These are phyloP conservation scores for Sebastes baramenuke DNA, from an alignment of 2,797 vertebrate genomes.

Conservation along the genomic window DNA sequence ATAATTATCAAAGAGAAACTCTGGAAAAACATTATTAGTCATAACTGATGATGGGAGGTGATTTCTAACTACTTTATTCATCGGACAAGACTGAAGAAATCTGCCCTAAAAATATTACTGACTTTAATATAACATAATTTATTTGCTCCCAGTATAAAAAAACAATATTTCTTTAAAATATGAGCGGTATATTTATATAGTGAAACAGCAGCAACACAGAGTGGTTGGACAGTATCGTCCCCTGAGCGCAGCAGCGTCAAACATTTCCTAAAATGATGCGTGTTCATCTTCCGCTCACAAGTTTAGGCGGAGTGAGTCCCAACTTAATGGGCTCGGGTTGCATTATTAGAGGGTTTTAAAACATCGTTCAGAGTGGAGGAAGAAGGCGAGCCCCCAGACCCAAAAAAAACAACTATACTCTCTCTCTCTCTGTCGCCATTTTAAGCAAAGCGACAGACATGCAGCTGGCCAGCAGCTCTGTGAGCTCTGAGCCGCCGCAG, in stretches of 20 bases:
- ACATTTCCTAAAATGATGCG: conserved; percentile 65
- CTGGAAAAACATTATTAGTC: neutral
- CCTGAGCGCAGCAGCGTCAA: conserved; percentile 58
- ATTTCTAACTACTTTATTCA: conserved; percentile 45
- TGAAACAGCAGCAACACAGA: neutral
- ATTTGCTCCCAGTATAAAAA: too few relatives aligned
- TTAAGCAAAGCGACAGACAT: conserved; percentile 84
- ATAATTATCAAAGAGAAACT: neutral
- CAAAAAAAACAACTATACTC: conserved; percentile 49
- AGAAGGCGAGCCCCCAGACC: conserved; percentile 44
- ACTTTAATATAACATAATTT: too few relatives aligned
- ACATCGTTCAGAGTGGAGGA: conserved; percentile 46
- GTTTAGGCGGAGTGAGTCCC: conserved; percentile 62
- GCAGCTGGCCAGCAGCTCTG: conserved; percentile 75
- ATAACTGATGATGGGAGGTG: neutral
- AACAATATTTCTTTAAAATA: neutral
- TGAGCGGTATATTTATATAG: neutral
- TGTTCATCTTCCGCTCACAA: conserved; percentile 74
- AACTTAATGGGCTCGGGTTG: conserved; percentile 61
- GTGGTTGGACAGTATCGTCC: neutral
- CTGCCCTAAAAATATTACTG: too few relatives aligned
- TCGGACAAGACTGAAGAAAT: neutral
- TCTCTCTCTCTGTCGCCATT: conserved; percentile 82
- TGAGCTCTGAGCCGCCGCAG: conserved; percentile 60
- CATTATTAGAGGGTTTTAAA: conserved; percentile 10